A percentile compares a stretch with the other conserved stretches of the same genome.
Evolutionary conservation across 2,888 invertebrate species (phyloP).

Genomic region (Orthosia cruda): DNA sequence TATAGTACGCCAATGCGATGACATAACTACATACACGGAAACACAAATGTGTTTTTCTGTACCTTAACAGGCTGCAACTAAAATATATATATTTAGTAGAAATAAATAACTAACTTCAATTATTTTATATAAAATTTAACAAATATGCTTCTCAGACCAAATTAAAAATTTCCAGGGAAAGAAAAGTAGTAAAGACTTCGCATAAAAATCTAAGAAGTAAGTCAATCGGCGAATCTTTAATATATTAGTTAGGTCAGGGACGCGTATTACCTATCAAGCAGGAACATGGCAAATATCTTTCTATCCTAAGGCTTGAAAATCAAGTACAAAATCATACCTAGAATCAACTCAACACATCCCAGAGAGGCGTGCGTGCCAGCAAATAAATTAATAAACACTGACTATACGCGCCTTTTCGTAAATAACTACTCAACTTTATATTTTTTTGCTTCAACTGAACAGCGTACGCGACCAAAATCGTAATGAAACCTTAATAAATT

Average conservation of each 20-base stretch:
- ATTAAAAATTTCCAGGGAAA: fast-evolving
- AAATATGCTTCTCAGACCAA: background rate
- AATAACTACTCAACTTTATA: conserved; percentile 56
- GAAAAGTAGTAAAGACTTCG: background rate
- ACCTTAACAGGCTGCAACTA: no score
- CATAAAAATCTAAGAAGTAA: background rate
- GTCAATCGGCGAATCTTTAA: background rate
- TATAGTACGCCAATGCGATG: no score
- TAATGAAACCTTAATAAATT: conserved; percentile 72
- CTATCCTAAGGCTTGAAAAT: background rate
- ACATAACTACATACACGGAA: no score
- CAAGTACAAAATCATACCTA: conserved; percentile 12
- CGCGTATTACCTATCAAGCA: background rate
- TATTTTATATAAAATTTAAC: no score
- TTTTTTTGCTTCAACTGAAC: conserved; percentile 45
- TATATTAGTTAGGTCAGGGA: background rate
- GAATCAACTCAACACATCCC: conserved; percentile 49
- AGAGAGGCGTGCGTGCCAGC: conserved; percentile 27
- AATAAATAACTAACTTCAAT: no score
- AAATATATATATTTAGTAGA: no score
- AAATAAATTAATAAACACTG: conserved; percentile 53
- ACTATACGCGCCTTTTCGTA: conserved; percentile 38
- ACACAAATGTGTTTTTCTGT: no score
- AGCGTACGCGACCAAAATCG: conserved; percentile 43
- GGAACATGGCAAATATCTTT: background rate